Evolutionary conservation across 2,888 invertebrate species (phyloP).

Genomic region (Lydus trimaculatus): DNA sequence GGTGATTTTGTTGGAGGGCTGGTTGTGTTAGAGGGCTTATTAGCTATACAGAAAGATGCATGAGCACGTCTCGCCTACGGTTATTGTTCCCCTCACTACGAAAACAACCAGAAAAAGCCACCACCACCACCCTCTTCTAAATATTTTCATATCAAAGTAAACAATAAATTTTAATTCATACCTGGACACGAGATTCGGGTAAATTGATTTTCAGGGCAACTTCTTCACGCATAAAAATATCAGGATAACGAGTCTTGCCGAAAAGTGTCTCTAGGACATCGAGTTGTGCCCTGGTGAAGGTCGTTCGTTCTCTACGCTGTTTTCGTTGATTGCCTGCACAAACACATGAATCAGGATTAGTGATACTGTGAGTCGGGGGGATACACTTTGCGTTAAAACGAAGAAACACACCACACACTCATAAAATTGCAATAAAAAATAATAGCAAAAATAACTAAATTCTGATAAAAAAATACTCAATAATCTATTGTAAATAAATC

Average conservation of each 20-base stretch:
- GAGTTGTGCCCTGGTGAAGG: conserved; percentile 95
- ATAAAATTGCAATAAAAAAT: no score
- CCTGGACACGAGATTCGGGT: conserved; percentile 98
- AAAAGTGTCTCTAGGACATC: conserved; percentile 95
- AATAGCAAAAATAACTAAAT: no score
- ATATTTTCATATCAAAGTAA: conserved; percentile 33
- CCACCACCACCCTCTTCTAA: conserved; percentile 18
- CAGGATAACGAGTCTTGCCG: conserved; percentile 96
- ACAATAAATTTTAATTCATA: conserved; percentile 59
- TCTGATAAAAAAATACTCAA: neutral
- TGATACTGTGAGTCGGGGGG: neutral
- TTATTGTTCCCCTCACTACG: conserved; percentile 45
- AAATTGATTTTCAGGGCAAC: conserved; percentile 97
- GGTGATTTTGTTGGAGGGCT: conserved; percentile 36
- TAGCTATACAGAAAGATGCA: conserved; percentile 52
- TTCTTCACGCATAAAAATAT: conserved; percentile 99
- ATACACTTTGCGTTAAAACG: neutral
- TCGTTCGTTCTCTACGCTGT: conserved; percentile 95
- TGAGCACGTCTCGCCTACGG: conserved; percentile 54
- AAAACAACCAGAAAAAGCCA: conserved; percentile 17
- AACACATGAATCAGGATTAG: conserved; percentile 35
- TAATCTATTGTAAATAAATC: neutral
- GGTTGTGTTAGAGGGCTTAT: conserved; percentile 52
- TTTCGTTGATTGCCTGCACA: conserved; percentile 82
- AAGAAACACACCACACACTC: neutral